Percentiles rank a stretch among this genome's conserved stretches.
Evolutionary conservation across 2,113 vertebrate genomes (phyloP).

Genomic region (Camelus bactrianus): DNA sequence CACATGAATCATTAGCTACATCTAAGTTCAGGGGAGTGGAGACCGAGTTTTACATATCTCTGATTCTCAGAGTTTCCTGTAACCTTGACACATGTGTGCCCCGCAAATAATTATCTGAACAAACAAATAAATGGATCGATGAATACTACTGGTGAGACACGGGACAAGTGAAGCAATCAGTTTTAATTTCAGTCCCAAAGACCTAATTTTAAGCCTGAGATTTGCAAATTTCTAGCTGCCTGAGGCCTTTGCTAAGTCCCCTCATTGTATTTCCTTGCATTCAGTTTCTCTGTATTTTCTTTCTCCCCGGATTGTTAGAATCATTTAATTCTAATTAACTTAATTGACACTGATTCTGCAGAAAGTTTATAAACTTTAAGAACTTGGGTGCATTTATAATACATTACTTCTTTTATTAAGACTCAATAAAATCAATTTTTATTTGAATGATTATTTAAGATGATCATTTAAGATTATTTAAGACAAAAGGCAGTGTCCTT

Average conservation of each 20-base stretch:
- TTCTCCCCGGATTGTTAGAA: background rate
- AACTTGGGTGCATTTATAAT: background rate
- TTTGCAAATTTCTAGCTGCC: background rate
- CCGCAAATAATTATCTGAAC: background rate
- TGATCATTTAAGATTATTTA: background rate
- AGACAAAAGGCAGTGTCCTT: background rate
- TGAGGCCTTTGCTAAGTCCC: background rate
- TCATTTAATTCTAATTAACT: too few relatives aligned
- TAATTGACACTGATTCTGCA: background rate
- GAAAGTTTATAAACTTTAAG: background rate
- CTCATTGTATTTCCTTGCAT: background rate
- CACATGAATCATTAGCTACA: background rate
- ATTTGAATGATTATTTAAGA: background rate
- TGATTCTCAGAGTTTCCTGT: background rate
- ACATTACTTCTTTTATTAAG: background rate
- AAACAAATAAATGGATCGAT: background rate
- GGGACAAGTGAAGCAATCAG: background rate
- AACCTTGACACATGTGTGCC: background rate
- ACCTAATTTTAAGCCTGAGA: background rate
- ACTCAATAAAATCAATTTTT: background rate
- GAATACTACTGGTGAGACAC: background rate
- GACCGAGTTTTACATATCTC: background rate
- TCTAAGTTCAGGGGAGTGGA: background rate
- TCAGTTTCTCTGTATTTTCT: background rate
- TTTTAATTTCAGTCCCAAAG: background rate